Conservation (phyloP, 2,888 invertebrate genomes). For the Ophioninae sp. region DNA sequence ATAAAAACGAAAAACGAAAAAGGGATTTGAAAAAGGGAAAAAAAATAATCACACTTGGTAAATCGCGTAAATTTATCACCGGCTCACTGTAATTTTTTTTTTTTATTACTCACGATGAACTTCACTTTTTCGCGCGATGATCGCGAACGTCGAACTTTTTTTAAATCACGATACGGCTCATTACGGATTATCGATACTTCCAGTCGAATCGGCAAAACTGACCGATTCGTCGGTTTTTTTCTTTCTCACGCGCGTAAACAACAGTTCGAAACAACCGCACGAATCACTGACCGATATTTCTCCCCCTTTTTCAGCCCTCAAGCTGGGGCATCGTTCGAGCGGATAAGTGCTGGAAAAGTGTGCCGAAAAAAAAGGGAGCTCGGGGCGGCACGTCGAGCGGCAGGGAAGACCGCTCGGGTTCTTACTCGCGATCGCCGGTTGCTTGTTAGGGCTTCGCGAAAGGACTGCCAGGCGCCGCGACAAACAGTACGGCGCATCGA, state of each 20-base stretch:
- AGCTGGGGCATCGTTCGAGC: neutral
- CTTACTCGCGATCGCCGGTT: constrained; percentile 67
- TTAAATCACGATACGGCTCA: neutral
- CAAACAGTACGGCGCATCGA: constrained; percentile 76
- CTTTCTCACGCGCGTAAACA: constrained; percentile 4
- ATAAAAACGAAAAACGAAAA: neutral
- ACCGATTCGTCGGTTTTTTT: neutral
- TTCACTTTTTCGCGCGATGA: constrained; percentile 20
- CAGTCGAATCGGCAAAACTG: neutral
- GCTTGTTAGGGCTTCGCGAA: constrained; percentile 77
- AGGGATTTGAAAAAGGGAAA: neutral
- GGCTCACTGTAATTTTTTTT: neutral
- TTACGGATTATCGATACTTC: neutral
- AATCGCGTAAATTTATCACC: constrained; percentile 11
- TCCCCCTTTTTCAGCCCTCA: neutral
- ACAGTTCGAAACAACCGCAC: neutral
- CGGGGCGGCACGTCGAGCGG: constrained; percentile 9
- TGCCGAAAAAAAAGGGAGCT: neutral
- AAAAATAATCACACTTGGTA: neutral
- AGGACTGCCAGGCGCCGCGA: constrained; percentile 78
- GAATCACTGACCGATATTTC: neutral
- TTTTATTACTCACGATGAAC: constrained; percentile 2
- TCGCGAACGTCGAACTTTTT: neutral
- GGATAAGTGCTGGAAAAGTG: neutral
- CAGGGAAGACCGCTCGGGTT: constrained; percentile 40